Base-by-base conservation (phyloP, 2,888 invertebrate species). In the Pheosia gnoma region DNA sequence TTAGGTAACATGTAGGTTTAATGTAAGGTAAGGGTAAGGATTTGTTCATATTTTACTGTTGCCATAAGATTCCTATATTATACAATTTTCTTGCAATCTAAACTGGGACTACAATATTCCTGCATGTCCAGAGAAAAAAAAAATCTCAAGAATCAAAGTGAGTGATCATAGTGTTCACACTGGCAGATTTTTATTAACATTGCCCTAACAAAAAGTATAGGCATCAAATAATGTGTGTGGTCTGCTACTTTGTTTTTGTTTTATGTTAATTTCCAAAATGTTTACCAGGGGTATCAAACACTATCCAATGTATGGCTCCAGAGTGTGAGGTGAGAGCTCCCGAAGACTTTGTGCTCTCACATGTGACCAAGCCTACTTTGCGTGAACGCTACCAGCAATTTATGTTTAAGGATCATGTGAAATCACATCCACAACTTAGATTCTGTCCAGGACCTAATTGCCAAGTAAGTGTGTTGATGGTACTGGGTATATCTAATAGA, bases 401-500 rank as follows among this genome's bases (percentile, higher is more conserved):
- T 87, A 97, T 98, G 82, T 99, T 99, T 88, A 96, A 97, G 84
- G 99, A 99, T 91, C 98, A 98, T 93, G 98, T 99, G 0, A 97
- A 97, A 88, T 97, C 98, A 58, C 98, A 98, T 90, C 98, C 99
- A 68, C 95, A 97, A 85, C 91, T 98, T 66, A 95, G 98, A 80
- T 99, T 98, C 88, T 99, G 99, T 88, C 98, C 99, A 53, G 99
- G 99, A 51, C 97, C 98, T 63, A 99, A 99, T 93, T 99, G 99
- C 94, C 96, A 97, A 90, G 95, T 96, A 78, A 70, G 65, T 6
- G 58, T n/a, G 37, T 55, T 39, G 11, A 4, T 57, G 47, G 25
- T n/a, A 38, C 6, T 11, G 11, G 4, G 38, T 38, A 37, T 54
- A 37, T 38, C 7, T 10, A 9, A 41, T 41, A 7, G 41, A 41